These are phyloP conservation scores for Poeciliopsis infans DNA, from an alignment of 2,797 vertebrate species.

Conservation along the genomic window DNA sequence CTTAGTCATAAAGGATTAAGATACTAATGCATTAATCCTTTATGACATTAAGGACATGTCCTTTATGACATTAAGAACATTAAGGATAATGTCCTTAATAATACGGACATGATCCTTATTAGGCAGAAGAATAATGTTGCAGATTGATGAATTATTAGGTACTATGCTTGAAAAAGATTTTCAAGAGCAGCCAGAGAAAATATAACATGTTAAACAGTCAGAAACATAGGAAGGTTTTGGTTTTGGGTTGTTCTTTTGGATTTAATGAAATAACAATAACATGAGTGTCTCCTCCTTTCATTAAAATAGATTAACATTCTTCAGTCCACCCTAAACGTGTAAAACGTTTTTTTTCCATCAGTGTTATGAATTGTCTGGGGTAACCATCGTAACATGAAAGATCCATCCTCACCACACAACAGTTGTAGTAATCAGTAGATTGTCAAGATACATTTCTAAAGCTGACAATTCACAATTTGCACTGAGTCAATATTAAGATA, in stretches of 20 bases:
- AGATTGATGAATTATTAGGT: not conserved
- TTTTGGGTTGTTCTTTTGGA: not conserved
- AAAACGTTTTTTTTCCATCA: not conserved
- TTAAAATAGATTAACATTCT: not conserved
- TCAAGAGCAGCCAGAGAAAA: not conserved
- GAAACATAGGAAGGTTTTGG: not conserved
- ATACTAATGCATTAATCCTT: no score
- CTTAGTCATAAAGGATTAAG: no score
- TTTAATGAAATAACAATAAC: not conserved
- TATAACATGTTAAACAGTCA: not conserved
- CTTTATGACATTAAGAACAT: no score
- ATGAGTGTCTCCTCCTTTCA: not conserved
- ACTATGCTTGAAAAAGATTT: not conserved
- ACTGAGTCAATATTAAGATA: not conserved
- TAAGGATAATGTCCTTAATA: no score
- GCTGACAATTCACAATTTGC: not conserved
- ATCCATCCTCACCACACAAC: no score
- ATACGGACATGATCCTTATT: no score
- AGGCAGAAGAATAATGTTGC: not conserved
- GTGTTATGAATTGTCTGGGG: no score
- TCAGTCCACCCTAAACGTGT: not conserved
- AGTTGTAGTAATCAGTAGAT: no score
- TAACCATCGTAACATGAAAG: no score
- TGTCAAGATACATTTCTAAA: not conserved
- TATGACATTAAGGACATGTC: no score